These are phyloP conservation scores for Synanthedon vespiformis DNA, from an alignment of 2,888 invertebrate genomes.

Conservation along the genomic window DNA sequence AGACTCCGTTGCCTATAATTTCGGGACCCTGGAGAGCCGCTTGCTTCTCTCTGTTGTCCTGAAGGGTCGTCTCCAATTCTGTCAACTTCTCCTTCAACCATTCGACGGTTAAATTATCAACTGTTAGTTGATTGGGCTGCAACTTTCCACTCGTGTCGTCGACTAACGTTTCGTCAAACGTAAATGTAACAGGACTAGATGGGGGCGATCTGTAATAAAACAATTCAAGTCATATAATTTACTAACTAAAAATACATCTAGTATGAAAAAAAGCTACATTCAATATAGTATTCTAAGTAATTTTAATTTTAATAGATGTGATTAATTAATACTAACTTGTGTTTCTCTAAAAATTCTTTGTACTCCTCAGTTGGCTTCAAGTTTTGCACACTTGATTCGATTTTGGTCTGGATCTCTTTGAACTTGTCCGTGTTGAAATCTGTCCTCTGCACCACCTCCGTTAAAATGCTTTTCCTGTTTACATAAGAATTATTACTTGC, in stretches of 20 bases:
- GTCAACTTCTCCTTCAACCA: conserved; percentile 84
- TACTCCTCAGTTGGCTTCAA: conserved; percentile 90
- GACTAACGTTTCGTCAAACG: conserved; percentile 88
- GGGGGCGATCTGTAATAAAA: conserved; percentile 79
- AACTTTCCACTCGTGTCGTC: conserved; percentile 90
- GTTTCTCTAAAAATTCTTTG: conserved; percentile 87
- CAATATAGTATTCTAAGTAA: neutral
- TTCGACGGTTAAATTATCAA: conserved; percentile 93
- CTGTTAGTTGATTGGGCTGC: conserved; percentile 87
- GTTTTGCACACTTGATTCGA: conserved; percentile 80
- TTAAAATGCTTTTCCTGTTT: conserved; percentile 80
- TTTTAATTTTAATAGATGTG: neutral
- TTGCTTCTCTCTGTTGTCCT: conserved; percentile 81
- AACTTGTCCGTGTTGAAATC: conserved; percentile 87
- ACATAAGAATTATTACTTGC: conserved; percentile 2
- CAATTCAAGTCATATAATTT: neutral
- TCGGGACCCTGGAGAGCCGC: conserved; percentile 68
- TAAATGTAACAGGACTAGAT: conserved; percentile 81
- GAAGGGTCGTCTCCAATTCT: conserved; percentile 83
- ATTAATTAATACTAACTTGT: conserved; percentile 74
- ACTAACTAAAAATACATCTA: too few relatives aligned
- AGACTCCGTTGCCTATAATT: conserved; percentile 61
- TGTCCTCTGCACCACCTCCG: conserved; percentile 83
- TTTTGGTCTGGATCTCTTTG: conserved; percentile 80
- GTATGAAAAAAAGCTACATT: neutral